Evolutionary conservation across 1,140 invertebrate genomes (phyloP), one percentile per base, ranked within the genome.

Genomic region (Drosophila kepulauana): DNA sequence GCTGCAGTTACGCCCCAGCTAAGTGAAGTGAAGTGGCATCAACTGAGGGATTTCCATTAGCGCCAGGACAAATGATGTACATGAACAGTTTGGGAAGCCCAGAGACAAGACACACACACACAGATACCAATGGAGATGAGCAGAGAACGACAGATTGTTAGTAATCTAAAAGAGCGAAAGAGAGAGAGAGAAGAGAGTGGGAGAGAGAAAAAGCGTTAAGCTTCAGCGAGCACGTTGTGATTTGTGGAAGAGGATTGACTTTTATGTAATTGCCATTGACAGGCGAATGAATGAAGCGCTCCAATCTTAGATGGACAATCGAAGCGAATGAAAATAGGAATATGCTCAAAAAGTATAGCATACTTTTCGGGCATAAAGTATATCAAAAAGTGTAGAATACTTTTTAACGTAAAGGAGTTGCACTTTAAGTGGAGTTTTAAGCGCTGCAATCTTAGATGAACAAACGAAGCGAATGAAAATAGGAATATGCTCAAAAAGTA

Each of bases 41-140:
- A 58, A 63, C 57, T 43, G 41, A 56, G 64, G 77, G 67, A 67
- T 79, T 79, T 79, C 77, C 74, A 73, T 79, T 79, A 77, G 63
- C 77, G 63, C 59, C 76, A 74, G 84, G 81, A 88, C 81, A 88
- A 88, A 88, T 84, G 84, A 88, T 84, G 81, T 64, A 66, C 80
- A 88, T 78, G 84, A 80, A 11, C 43, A 64, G 46, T 13, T 45
- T 15, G 11, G 46, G 41, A 61, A 20, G 20, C 20, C 20, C 49
- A 15, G 20, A 16, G n/a, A 20, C 35, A 38, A 43, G 15, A n/a
- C 11, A 20, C 33, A 25, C 33, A 25, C 16, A 5, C 52, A 20
- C 33, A 54, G 48, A 15, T 15, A 11, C 8, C 35, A 16, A 41
- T 4, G 30, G 5, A 10, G 3, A 56, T 4, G 16, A 5, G 3